A percentile compares a stretch with the other conserved stretches of the same genome.
phyloP scores from a whole-genome alignment of 2,797 vertebrate species.

The Halcyon chelicuti region DNA sequence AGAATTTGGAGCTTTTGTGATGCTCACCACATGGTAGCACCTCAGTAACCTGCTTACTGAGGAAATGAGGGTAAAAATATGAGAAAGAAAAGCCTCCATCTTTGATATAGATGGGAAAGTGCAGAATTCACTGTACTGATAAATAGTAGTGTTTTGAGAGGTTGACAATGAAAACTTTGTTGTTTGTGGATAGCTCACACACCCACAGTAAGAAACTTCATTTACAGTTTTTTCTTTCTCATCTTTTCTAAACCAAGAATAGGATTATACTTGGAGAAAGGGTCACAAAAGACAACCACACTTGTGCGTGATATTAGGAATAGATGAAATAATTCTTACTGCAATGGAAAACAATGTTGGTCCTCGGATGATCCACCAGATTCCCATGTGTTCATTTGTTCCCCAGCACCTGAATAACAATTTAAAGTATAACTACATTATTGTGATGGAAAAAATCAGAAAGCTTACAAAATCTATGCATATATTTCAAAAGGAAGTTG shows the following conservation, averaged over 20 bases:
- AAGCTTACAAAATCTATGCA: background rate
- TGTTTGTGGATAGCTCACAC: background rate
- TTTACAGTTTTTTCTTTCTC: background rate
- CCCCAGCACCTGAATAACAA: constrained; percentile 88
- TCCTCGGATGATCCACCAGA: constrained; percentile 96
- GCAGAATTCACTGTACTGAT: background rate
- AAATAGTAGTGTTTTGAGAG: background rate
- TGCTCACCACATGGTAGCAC: background rate
- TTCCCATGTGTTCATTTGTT: constrained; percentile 81
- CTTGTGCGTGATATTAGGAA: background rate
- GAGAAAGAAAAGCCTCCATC: background rate
- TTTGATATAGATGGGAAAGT: background rate
- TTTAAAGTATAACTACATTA: background rate
- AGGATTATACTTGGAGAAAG: background rate
- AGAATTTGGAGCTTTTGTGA: background rate
- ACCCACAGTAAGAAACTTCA: background rate
- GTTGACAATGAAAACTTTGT: background rate
- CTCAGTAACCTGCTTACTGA: background rate
- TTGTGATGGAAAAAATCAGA: background rate
- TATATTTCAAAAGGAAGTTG: background rate
- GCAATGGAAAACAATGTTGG: constrained; percentile 88
- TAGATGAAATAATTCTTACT: constrained; percentile 79
- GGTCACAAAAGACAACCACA: background rate
- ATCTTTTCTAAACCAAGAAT: background rate
- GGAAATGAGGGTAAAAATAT: background rate